Evolutionary conservation across 1,140 invertebrate genomes (phyloP), one percentile per base, ranked within the genome.

Genomic region (Drosophila sucinea): DNA sequence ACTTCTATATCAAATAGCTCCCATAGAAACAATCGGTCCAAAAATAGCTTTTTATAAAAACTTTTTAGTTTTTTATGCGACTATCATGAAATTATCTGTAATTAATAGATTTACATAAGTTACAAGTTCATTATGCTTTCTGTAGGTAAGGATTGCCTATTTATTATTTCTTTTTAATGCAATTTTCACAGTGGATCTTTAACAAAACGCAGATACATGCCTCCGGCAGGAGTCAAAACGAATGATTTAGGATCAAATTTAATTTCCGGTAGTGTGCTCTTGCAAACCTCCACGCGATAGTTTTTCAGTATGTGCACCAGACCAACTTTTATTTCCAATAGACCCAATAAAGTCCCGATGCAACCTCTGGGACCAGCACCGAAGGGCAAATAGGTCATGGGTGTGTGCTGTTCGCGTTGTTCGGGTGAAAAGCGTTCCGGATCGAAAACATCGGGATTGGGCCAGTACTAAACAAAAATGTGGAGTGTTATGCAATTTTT

Each of bases 301-400:
- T 93, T 89, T 66, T 81, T 93, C 1, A 95, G 67, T 29, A 94
- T 93, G n/a, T 93, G 91, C 61, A 93, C 91, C 11, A 95, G 79
- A 25, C 95, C 94, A 30, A 95, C 90, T 92, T 96, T 96, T 0
- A 94, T 93, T 86, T 96, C 94, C 77, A 96, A 72, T 3, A 95
- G 84, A 3, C 95, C 96, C 67, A 96, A 95, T 51, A 95, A 91
- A 76, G 87, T 85, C 75, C 93, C 94, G 64, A 94, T 93, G 67
- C 94, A 94, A 60, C 93, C 93, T 8, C 93, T 87, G 0, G 92
- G 91, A 7, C 94, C 94, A 5, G 80, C 81, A 4, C 91, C 91
- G 82, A 92, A 92, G 0, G 92, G 91, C 5, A 92, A 57, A 83
- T 93, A 94, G 0, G 92, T 81, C 70, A 83, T 92, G 4, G 91